Base-by-base conservation (phyloP, 2,797 vertebrate species). In the Fistularia commersonii region DNA sequence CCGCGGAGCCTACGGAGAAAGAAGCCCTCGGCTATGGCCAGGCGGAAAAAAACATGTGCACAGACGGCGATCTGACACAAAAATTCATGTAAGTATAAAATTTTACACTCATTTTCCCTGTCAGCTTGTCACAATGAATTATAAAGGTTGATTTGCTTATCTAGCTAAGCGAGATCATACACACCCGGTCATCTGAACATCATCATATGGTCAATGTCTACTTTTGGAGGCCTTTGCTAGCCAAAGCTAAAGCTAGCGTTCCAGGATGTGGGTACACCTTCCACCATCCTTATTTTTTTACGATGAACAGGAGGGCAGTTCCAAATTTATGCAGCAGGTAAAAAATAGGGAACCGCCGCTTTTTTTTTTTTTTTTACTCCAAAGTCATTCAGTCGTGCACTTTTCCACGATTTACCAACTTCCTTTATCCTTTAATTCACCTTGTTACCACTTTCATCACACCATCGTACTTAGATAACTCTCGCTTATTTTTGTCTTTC, bases 101-200 rank as follows among this genome's bases (percentile, higher is more conserved):
- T 93, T 91, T 93, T 94, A 94, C 94, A 93, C 93, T 99, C 91
- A 98, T 97, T 98, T 97, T 97, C 80, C 89, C 90, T 98, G 96
- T 98, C 96, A 98, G 95, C 95, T 95, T 98, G 96, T 98, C 96
- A 95, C 89, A 91, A 93, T 92, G 86, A 94, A 97, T 99, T 96
- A 97, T 91, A 96, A 97, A 97, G 95, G 94, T 94, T 95, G 92
- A 96, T 94, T 97, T 66, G 92, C 86, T 93, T 90, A 92, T 94
- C 93, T 88, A 88, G 92, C 91, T 90, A 90, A 90, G 85, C 90
- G 91, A 91, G 90, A 90, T 90, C 85, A 86, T 84, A 90, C 90
- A 92, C 50, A 85, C 85, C 87, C 90, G 90, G 90, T 90, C 91
- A 91, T 93, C 93, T 94, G 91, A 92, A 93, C 91, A 93, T 87